Conservation (phyloP, 2,888 invertebrate genomes). For the Habrosyne pyritoides region DNA sequence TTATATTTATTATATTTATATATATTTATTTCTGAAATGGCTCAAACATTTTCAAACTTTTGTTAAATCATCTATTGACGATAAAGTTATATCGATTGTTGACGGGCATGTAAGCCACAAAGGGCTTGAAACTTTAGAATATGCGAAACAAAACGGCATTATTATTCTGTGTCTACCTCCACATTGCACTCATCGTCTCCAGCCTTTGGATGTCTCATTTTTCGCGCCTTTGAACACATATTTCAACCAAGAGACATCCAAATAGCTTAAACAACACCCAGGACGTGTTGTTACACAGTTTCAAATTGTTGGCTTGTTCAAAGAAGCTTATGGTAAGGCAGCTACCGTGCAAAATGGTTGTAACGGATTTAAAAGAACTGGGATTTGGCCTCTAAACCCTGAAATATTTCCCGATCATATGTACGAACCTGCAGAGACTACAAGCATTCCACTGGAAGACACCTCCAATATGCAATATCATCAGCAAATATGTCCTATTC, state of each 20-base stretch:
- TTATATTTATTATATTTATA: too few species aligned
- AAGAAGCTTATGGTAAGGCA: conserved; percentile 28
- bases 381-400: conserved; percentile 26
- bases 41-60: too few species aligned
- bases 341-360: conserved; percentile 22
- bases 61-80: too few species aligned
- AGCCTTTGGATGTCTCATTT: conserved; percentile 46
- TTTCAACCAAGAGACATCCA: conserved; percentile 37
- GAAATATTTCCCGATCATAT: conserved; percentile 30
- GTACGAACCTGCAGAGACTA: conserved; percentile 37
- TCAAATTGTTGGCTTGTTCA: conserved; percentile 36
- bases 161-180: too few species aligned
- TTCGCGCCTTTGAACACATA: conserved; percentile 40
- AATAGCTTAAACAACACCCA: conserved; percentile 36
- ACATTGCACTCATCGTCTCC: conserved; percentile 41
- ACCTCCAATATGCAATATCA: too few species aligned
- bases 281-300: conserved; percentile 38
- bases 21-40: too few species aligned
- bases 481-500: too few species aligned
- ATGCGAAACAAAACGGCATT: too few species aligned
- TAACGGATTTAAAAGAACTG: conserved; percentile 33
- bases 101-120: too few species aligned
- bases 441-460: conserved; percentile 26
- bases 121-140: too few species aligned
- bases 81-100: too few species aligned